Evolutionary conservation across 2,797 vertebrate genomes (phyloP).

Genomic region (Peromyscus aztecus): DNA sequence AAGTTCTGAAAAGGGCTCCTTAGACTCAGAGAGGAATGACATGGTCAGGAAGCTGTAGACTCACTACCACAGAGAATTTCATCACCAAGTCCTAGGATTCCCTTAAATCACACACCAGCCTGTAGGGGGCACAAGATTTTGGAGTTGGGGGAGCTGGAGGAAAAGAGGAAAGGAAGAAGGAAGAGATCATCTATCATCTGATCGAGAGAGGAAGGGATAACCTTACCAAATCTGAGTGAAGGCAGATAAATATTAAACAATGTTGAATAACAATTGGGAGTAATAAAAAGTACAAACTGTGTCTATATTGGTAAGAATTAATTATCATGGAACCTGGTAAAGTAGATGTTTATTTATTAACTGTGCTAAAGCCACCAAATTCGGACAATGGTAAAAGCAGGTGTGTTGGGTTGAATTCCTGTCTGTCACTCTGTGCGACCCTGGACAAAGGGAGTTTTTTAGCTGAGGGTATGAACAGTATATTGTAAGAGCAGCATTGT

Average conservation of each 20-base stretch:
- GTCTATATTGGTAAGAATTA: neutral
- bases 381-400: neutral
- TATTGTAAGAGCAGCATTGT: neutral
- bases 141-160: neutral
- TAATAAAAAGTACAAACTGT: neutral
- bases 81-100: neutral
- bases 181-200: neutral
- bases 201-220: neutral
- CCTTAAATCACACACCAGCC: neutral
- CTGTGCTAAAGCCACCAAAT: neutral
- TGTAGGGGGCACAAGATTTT: neutral
- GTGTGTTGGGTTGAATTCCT: neutral
- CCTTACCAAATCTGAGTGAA: neutral
- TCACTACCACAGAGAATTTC: neutral
- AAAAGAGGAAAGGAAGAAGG: neutral
- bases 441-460: neutral
- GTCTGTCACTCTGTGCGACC: fast-evolving
- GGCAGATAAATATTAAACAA: neutral
- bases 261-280: neutral
- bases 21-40: neutral
- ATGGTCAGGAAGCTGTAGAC: neutral
- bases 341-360: neutral
- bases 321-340: neutral
- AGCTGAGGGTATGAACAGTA: neutral
- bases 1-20: neutral